Conservation (phyloP, 2,113 vertebrate genomes). For the Serinus canaria region DNA sequence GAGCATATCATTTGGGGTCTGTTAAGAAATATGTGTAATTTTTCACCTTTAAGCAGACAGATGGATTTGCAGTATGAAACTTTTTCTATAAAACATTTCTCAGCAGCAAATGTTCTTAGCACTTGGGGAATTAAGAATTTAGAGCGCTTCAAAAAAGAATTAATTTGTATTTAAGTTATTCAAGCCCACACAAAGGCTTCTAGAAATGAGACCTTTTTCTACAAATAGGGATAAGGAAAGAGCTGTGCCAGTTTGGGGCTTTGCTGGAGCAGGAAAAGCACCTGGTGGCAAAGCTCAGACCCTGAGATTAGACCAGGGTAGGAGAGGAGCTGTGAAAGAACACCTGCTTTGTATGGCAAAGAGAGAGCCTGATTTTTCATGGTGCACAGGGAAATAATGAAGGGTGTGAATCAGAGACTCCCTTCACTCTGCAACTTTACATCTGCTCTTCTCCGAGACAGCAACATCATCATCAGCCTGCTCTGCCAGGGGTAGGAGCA, state of each 20-base stretch:
- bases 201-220: neutral
- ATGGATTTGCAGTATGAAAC: neutral
- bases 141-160: neutral
- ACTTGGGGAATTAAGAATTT: conserved; percentile 1
- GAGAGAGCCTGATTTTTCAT: neutral
- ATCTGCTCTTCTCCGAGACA: neutral
- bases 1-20: neutral
- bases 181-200: neutral
- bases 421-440: neutral
- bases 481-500: neutral
- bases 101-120: neutral
- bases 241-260: neutral
- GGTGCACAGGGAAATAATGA: neutral
- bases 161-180: neutral
- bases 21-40: neutral
- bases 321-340: neutral
- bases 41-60: conserved; percentile 7
- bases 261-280: neutral
- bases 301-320: neutral
- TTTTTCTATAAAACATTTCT: neutral
- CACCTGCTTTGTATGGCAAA: neutral
- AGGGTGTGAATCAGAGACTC: neutral
- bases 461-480: neutral
- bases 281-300: neutral
- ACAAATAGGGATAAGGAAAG: neutral